Percentiles rank a stretch among this genome's conserved stretches.
phyloP scores from a whole-genome alignment of 1,140 invertebrate species.

The Prorops nasuta region DNA sequence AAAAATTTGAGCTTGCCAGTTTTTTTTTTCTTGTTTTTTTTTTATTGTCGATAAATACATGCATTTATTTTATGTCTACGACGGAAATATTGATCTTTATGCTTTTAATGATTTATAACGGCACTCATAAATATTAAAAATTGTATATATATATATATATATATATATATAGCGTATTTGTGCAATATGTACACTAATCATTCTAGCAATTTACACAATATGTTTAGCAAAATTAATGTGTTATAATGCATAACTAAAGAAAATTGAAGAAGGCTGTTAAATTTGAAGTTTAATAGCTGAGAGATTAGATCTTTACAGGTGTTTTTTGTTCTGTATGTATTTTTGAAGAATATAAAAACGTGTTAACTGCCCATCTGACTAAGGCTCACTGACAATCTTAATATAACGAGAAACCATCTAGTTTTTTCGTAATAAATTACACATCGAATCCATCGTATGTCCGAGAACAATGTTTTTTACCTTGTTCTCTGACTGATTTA shows the following conservation, averaged over 20 bases:
- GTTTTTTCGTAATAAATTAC: slow-evolving; percentile 36
- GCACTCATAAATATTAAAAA: too few relatives aligned
- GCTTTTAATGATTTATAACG: slow-evolving; percentile 10
- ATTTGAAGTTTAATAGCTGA: neutral
- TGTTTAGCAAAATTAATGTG: neutral
- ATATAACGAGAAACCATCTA: slow-evolving; percentile 23
- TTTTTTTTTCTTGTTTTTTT: too few relatives aligned
- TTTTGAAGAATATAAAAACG: neutral
- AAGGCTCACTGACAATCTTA: slow-evolving; percentile 45
- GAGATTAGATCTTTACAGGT: neutral
- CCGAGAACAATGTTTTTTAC: slow-evolving; percentile 20
- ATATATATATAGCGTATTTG: too few relatives aligned
- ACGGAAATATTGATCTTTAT: slow-evolving; percentile 1
- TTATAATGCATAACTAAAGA: neutral
- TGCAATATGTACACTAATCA: too few relatives aligned
- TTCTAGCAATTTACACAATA: neutral
- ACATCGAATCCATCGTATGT: slow-evolving; percentile 42
- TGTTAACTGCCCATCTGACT: slow-evolving; percentile 29
- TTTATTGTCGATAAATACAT: slow-evolving; percentile 3
- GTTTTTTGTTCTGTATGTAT: neutral
- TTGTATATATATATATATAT: too few relatives aligned
- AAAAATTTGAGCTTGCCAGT: too few relatives aligned
- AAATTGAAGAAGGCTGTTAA: neutral
- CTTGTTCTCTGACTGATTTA: slow-evolving; percentile 30
- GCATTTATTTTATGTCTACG: slow-evolving; percentile 7